A percentile compares a stretch with the other conserved stretches of the same genome.
phyloP scores from a whole-genome alignment of 2,113 vertebrate species.

The Albula glossodonta region DNA sequence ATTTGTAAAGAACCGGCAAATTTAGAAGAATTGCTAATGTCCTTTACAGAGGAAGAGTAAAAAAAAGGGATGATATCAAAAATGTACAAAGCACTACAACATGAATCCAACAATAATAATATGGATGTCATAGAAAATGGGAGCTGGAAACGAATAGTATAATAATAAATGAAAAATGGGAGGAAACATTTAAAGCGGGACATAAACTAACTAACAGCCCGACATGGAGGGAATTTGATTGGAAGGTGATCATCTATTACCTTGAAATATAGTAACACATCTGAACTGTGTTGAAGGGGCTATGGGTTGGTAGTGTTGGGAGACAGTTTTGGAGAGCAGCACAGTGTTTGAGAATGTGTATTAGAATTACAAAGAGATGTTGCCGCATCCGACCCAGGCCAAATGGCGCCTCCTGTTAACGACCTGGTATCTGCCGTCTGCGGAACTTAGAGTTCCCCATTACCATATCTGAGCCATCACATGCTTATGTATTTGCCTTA shows the following conservation, averaged over 20 bases:
- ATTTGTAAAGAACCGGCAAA: neutral
- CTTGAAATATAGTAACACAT: neutral
- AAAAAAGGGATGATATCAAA: neutral
- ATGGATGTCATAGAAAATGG: conserved; percentile 13
- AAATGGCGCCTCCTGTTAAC: too few relatives aligned
- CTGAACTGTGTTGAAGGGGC: neutral
- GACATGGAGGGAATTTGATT: conserved; percentile 10
- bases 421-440: too few relatives aligned
- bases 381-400: too few relatives aligned
- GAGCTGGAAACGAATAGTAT: neutral
- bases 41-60: too few relatives aligned
- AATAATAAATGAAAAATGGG: neutral
- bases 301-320: too few relatives aligned
- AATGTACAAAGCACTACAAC: neutral
- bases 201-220: conserved; percentile 7
- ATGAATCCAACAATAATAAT: neutral
- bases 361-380: too few relatives aligned
- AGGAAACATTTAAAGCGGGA: neutral
- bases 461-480: too few relatives aligned
- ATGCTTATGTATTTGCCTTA: too few relatives aligned
- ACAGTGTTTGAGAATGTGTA: too few relatives aligned
- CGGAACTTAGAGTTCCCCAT: too few relatives aligned
- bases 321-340: too few relatives aligned
- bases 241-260: conserved; percentile 5
- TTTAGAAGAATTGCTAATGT: too few relatives aligned